Percentiles rank a stretch among this genome's conserved stretches.
These are phyloP conservation scores for Andrena trimmerana DNA, from an alignment of 2,888 invertebrate genomes.

Conservation along the genomic window DNA sequence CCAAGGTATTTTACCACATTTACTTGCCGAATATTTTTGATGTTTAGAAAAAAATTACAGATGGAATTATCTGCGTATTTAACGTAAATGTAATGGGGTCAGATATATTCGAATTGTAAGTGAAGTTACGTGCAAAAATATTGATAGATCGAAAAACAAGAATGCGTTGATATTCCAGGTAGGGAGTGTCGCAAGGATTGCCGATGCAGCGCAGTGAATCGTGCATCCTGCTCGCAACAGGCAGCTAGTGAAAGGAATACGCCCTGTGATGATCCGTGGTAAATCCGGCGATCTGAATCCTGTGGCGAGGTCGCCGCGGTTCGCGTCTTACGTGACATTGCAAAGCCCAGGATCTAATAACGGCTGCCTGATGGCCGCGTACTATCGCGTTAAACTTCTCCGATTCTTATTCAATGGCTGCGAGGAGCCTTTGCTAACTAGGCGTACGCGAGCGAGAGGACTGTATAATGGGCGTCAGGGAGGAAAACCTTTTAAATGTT, in stretches of 20 bases:
- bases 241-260: constrained; percentile 81
- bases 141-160: constrained; percentile 29
- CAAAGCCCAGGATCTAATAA: constrained; percentile 66
- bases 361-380: constrained; percentile 44
- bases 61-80: background rate
- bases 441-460: constrained; percentile 2
- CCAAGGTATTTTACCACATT: too few relatives aligned
- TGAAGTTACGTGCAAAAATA: background rate
- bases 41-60: background rate
- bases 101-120: background rate
- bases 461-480: background rate
- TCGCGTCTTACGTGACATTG: constrained; percentile 48
- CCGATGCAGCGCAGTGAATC: constrained; percentile 62
- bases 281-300: constrained; percentile 73
- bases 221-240: constrained; percentile 59
- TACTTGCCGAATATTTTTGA: too few relatives aligned
- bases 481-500: constrained; percentile 9
- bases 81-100: background rate
- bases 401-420: constrained; percentile 6
- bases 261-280: constrained; percentile 80
- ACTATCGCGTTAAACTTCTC: constrained; percentile 27
- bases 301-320: constrained; percentile 53
- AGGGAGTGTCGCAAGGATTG: constrained; percentile 72
- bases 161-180: constrained; percentile 41
- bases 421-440: background rate